Evolutionary conservation across 2,888 invertebrate species (phyloP), one percentile per base, ranked within the genome.

Genomic region (Vanessa cardui): DNA sequence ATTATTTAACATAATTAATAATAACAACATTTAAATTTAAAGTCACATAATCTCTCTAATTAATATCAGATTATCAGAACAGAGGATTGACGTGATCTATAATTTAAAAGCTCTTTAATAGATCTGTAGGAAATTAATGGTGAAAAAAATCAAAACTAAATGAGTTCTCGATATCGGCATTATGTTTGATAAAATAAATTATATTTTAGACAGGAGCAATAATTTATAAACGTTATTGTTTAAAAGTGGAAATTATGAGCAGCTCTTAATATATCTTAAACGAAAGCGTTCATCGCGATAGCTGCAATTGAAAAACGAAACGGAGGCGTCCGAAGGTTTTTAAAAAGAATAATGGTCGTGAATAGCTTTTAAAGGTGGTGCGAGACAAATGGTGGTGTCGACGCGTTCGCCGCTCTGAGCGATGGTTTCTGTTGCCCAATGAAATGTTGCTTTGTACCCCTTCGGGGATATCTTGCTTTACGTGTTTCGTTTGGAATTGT

Each of bases 261-360:
- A 26, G n/a, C 52, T 58, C 21, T 15, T 6, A 44, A 44, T 58
- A 39, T 18, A 44, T 44, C 39, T 59, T n/a, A n/a, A 87, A 87
- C 88, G 88, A 84, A 88, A 86, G 88, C 90, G 88, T 89, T 88
- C 88, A 89, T 90, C 88, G 87, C 87, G 88, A 88, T 89, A 88
- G 85, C 88, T 85, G 87, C 90, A 89, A 92, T 92, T 92, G 92
- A 92, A 92, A 92, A 92, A 90, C 90, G 90, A 88, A 90, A 85
- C 88, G 87, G 88, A 89, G 87, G 83, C 87, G 90, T 90, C 92
- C 89, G 83, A 88, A 89, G 91, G 92, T 91, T 92, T 90, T 90
- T 88, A 92, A 92, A 89, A 90, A 92, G 92, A 92, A 83, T 88
- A 91, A 92, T 91, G 92, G 87, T 85, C 80, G 83, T 83, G 91